A percentile compares a stretch with the other conserved stretches of the same genome.
These are phyloP conservation scores for Trissolcus brochymenae DNA, from an alignment of 2,888 invertebrate species.

Conservation along the genomic window DNA sequence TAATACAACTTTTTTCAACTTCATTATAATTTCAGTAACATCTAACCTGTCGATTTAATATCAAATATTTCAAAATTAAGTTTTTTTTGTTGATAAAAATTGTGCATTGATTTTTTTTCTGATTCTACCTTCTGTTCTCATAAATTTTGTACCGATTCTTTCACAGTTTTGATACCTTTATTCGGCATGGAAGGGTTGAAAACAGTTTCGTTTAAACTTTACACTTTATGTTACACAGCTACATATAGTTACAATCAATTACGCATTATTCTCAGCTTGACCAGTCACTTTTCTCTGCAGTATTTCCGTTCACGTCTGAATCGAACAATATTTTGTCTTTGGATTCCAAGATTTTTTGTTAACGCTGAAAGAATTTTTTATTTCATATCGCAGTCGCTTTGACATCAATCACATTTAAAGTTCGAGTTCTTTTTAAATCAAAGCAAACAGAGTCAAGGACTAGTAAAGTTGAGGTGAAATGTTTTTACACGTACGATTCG, in stretches of 20 bases:
- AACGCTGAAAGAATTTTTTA: too few species aligned
- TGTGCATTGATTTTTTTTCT: background rate
- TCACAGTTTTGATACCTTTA: constrained; percentile 39
- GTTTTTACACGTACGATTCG: constrained; percentile 58
- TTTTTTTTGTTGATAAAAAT: background rate
- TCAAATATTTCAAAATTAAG: background rate
- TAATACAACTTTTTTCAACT: constrained; percentile 29
- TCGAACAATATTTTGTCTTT: background rate
- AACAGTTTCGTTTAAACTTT: constrained; percentile 40
- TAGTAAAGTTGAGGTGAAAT: constrained; percentile 53
- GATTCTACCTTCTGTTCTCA: background rate
- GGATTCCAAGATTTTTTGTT: too few species aligned
- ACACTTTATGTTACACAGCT: constrained; percentile 53
- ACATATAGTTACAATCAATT: constrained; percentile 43
- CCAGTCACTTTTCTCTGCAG: constrained; percentile 45
- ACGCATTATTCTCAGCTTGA: constrained; percentile 56
- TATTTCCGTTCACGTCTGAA: constrained; percentile 1
- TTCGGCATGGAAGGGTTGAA: constrained; percentile 57
- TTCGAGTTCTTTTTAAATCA: constrained; percentile 1
- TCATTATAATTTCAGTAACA: constrained; percentile 2
- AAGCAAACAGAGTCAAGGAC: constrained; percentile 29
- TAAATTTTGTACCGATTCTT: constrained; percentile 4
- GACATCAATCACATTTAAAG: background rate
- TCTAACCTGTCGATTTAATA: background rate
- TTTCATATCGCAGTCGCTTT: too few species aligned